phyloP scores from a whole-genome alignment of 92 coral and sea anemone genomes.

The Parazoanthus atlanticus region DNA sequence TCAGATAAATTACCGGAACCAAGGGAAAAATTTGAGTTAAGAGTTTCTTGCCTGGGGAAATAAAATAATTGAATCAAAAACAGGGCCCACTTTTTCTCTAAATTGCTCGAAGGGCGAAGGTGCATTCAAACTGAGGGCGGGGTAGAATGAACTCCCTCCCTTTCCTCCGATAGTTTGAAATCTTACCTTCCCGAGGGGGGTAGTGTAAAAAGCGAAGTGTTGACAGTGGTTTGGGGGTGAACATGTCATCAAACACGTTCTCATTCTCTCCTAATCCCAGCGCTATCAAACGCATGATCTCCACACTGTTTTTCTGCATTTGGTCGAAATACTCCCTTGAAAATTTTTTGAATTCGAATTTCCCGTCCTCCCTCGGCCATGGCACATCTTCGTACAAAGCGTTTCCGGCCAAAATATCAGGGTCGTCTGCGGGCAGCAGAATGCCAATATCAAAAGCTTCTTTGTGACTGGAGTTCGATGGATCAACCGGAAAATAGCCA shows the following conservation, averaged over 20 bases:
- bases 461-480: constrained; percentile 18
- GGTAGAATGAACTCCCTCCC: too few relatives aligned
- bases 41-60: too few relatives aligned
- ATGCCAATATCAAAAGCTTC: constrained; percentile 36
- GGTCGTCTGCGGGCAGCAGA: constrained; percentile 20
- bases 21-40: too few relatives aligned
- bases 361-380: constrained; percentile 49
- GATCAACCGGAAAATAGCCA: constrained; percentile 45
- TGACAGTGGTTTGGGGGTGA: constrained; percentile 31
- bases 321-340: constrained; percentile 16
- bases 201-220: constrained; percentile 19
- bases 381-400: constrained; percentile 43
- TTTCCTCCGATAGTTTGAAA: too few relatives aligned
- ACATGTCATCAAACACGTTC: constrained; percentile 40
- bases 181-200: constrained; percentile 38
- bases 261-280: constrained; percentile 50
- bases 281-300: constrained; percentile 44
- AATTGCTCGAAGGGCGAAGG: too few relatives aligned
- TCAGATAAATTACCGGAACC: too few relatives aligned
- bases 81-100: too few relatives aligned
- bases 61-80: too few relatives aligned
- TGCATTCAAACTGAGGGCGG: too few relatives aligned
- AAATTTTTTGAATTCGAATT: constrained; percentile 20
- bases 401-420: constrained; percentile 20
- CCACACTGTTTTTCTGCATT: constrained; percentile 49